Conservation (phyloP, 2,113 vertebrate species). For the Corythornis cristatus region DNA sequence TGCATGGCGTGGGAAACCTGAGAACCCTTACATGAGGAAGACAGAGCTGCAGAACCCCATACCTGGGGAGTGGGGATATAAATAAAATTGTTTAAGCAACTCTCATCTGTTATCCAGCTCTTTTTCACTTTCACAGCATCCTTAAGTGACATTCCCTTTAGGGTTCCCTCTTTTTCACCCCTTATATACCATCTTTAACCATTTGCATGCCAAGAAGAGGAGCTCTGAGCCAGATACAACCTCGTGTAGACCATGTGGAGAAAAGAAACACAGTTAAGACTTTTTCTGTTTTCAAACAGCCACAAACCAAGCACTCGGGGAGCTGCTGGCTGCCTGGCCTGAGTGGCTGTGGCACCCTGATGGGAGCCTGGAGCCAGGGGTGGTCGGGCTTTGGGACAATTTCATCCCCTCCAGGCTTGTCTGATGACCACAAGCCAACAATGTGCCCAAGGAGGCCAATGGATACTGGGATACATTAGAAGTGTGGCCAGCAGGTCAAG, state of each 20-base stretch:
- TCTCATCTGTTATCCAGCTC: constrained; percentile 6
- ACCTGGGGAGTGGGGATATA: constrained; percentile 65
- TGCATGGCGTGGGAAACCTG: constrained; percentile 45
- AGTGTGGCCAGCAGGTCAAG: too few relatives aligned
- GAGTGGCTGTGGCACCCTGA: neutral
- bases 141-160: neutral
- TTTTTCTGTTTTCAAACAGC: neutral
- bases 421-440: too few relatives aligned
- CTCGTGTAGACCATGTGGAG: fast-evolving
- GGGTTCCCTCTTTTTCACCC: neutral
- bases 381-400: neutral
- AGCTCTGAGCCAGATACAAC: neutral
- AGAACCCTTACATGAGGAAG: constrained; percentile 17
- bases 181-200: neutral
- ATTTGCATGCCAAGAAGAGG: neutral
- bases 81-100: constrained; percentile 73
- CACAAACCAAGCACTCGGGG: neutral
- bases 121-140: neutral
- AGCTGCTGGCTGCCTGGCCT: neutral
- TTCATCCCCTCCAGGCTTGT: too few relatives aligned
- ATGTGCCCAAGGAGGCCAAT: too few relatives aligned
- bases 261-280: too few relatives aligned
- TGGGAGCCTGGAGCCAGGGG: neutral
- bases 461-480: too few relatives aligned
- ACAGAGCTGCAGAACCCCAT: constrained; percentile 15